Evolutionary conservation across 2,113 vertebrate species (phyloP).

Genomic region (Physeter macrocephalus): DNA sequence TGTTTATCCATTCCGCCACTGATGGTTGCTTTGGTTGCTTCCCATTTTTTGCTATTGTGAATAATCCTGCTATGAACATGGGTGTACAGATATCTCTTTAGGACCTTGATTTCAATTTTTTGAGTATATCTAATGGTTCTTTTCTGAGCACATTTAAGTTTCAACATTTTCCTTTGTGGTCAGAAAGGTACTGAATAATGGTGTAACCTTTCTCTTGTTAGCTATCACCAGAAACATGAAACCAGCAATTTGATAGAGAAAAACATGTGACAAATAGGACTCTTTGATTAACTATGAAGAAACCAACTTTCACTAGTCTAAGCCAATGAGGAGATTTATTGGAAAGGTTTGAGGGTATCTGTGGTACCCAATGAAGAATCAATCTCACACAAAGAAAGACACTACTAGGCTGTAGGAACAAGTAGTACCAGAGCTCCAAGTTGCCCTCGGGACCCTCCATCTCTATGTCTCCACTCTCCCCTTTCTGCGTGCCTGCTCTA

Average conservation of each 20-base stretch:
- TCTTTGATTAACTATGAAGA: constrained; percentile 1
- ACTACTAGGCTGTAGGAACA: not conserved
- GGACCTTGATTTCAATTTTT: not conserved
- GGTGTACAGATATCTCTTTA: not conserved
- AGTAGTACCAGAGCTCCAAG: not conserved
- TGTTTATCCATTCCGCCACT: not conserved
- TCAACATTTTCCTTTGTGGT: not conserved
- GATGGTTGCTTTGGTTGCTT: not conserved
- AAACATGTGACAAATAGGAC: not conserved
- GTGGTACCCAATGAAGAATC: not conserved
- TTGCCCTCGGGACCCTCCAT: not conserved
- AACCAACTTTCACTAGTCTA: not conserved
- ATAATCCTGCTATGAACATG: not conserved
- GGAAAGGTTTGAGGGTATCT: not conserved
- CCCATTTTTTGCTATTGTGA: not conserved
- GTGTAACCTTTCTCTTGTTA: not conserved
- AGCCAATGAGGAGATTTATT: not conserved
- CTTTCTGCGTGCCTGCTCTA: not conserved
- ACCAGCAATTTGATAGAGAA: not conserved
- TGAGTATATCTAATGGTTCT: not conserved
- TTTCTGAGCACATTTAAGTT: not conserved
- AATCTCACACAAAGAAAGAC: not conserved
- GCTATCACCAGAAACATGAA: not conserved
- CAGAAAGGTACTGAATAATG: not conserved
- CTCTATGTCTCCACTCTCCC: not conserved